Evolutionary conservation across 2,797 vertebrate genomes (phyloP), one percentile per base, ranked within the genome.

Genomic region (Discoglossus pictus): DNA sequence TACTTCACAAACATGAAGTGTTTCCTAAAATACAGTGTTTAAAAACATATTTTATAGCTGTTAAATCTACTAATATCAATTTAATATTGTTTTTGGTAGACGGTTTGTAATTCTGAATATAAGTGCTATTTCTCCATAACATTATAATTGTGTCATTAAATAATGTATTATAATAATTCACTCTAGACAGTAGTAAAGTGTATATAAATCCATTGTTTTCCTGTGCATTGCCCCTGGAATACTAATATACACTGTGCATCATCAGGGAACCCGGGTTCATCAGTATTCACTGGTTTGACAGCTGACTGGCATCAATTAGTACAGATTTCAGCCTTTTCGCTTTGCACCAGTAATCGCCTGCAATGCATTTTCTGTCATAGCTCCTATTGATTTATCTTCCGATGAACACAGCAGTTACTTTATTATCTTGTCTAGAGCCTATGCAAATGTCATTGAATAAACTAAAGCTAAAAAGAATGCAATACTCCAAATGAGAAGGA

Each of bases 251-350:
- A 36, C 43, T 42, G 24, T 38, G 36, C 36, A 43, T 61, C 8
- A 2, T n/a, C 35, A 43, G 23, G 23, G 7, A 58, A 1, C 10
- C 46, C 16, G 3, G 31, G 27, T 39, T 38, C 66, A 44, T 68
- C 59, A 25, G 38, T 8, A 35, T 61, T 44, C 38, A 52, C 3
- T 4, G 34, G 34, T 25, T 44, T 56, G 59, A 70, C 59, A 56
- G 67, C 23, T 63, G 59, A 70, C 52, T 56, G 67, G 23, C 60
- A 56, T 56, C 51, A 70, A 70, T 70, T 70, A 63, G 67, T 25
- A 25, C 35, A 39, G 6, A 47, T 44, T 15, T 36, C 20, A 15
- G 27, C 48, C 23, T 36, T 15, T 11, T 21, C 15, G 7, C 35
- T 34, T 24, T 21, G 6, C 17, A n/a, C 34, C 18, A 15, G 27